Conservation (phyloP, 1,140 invertebrate species). For the Zaprionus davidi region DNA sequence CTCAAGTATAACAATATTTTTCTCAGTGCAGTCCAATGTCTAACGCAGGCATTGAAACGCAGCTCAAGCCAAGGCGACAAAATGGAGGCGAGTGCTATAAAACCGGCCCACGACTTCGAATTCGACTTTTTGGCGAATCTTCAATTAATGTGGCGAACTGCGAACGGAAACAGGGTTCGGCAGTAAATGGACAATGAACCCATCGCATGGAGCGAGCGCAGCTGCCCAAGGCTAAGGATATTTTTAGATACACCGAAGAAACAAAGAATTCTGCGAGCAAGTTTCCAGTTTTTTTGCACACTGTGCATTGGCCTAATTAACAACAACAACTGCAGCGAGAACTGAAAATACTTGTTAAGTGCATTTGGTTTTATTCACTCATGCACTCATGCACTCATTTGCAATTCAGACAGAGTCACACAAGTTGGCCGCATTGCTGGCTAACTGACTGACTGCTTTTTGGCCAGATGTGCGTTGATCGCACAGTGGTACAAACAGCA, state of each 20-base stretch:
- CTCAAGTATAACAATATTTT: too few relatives aligned
- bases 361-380: slow-evolving; percentile 59
- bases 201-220: neutral
- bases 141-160: neutral
- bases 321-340: slow-evolving; percentile 37
- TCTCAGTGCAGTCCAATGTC: neutral
- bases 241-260: slow-evolving; percentile 58
- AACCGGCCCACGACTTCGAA: slow-evolving; percentile 32
- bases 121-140: slow-evolving; percentile 5
- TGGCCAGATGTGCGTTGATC: slow-evolving; percentile 62
- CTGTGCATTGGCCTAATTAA: slow-evolving; percentile 72
- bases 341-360: slow-evolving; percentile 24
- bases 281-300: slow-evolving; percentile 22
- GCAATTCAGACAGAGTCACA: slow-evolving; percentile 69
- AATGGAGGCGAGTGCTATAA: slow-evolving; percentile 12
- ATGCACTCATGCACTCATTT: slow-evolving; percentile 67
- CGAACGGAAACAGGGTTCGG: neutral
- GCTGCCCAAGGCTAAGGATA: slow-evolving; percentile 68
- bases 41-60: neutral
- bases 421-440: slow-evolving; percentile 65
- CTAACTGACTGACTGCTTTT: slow-evolving; percentile 57
- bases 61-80: neutral
- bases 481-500: neutral
- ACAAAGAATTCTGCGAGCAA: slow-evolving; percentile 24
- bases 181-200: slow-evolving; percentile 52